A percentile compares a stretch with the other conserved stretches of the same genome.
Conservation (phyloP, 2,797 vertebrate species). For the Hylomyscus alleni region DNA sequence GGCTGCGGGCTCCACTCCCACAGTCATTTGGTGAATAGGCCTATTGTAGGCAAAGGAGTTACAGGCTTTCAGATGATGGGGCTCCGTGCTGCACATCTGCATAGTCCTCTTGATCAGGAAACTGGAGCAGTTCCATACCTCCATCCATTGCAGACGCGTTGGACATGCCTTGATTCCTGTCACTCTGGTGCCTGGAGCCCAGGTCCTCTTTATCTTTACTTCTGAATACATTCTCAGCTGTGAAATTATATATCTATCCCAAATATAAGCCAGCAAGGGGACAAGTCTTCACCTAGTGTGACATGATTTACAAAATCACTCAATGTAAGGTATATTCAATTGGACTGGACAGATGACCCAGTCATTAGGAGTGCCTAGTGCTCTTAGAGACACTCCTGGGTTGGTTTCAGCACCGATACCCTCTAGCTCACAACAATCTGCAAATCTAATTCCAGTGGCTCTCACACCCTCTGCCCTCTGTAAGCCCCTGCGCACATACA, state of each 20-base stretch:
- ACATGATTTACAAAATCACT: slow-evolving; percentile 26
- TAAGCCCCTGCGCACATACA: neutral
- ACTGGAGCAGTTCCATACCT: neutral
- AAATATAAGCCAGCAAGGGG: slow-evolving; percentile 8
- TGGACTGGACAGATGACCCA: neutral
- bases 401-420: neutral
- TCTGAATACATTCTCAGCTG: neutral
- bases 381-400: neutral
- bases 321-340: neutral
- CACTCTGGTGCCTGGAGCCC: neutral
- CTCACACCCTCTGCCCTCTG: neutral
- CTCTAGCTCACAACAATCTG: neutral
- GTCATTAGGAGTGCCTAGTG: too few species aligned
- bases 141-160: neutral
- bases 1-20: neutral
- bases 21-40: neutral
- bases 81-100: neutral
- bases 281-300: neutral
- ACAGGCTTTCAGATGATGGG: neutral
- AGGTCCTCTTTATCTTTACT: neutral
- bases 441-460: neutral
- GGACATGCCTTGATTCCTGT: too few species aligned
- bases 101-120: neutral
- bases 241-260: neutral
- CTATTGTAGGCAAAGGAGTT: neutral